Conservation (phyloP, 2,797 vertebrate species). For the Euthynnus affinis region DNA sequence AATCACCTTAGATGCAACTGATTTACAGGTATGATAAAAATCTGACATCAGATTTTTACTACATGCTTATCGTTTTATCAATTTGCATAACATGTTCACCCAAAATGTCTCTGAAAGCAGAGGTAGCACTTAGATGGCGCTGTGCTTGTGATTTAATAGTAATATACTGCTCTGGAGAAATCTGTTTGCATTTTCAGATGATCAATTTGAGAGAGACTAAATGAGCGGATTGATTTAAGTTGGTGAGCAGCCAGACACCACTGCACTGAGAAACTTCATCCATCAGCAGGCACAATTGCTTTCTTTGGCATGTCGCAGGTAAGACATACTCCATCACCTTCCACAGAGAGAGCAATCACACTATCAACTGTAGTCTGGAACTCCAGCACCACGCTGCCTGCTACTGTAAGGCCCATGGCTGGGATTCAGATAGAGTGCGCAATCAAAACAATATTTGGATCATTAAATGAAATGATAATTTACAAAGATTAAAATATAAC, state of each 20-base stretch:
- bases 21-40: slow-evolving; percentile 37
- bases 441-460: slow-evolving; percentile 9
- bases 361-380: slow-evolving; percentile 59
- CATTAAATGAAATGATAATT: slow-evolving; percentile 5
- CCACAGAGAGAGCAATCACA: slow-evolving; percentile 64
- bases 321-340: slow-evolving; percentile 78
- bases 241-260: slow-evolving; percentile 69
- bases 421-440: background rate
- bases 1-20: slow-evolving; percentile 29
- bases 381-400: slow-evolving; percentile 3
- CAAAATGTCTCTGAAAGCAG: slow-evolving; percentile 37
- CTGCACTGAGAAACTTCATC: slow-evolving; percentile 73
- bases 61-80: slow-evolving; percentile 34
- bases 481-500: background rate
- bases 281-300: slow-evolving; percentile 79
- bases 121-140: slow-evolving; percentile 23
- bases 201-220: slow-evolving; percentile 80
- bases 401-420: background rate
- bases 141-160: slow-evolving; percentile 59
- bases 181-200: slow-evolving; percentile 76
- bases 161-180: slow-evolving; percentile 59
- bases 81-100: slow-evolving; percentile 30
- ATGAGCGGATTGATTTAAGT: slow-evolving; percentile 82
- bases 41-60: slow-evolving; percentile 36
- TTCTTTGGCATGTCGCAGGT: slow-evolving; percentile 74